Evolutionary conservation across 2,113 vertebrate genomes (phyloP).

Genomic region (Sceloporus tristichus): DNA sequence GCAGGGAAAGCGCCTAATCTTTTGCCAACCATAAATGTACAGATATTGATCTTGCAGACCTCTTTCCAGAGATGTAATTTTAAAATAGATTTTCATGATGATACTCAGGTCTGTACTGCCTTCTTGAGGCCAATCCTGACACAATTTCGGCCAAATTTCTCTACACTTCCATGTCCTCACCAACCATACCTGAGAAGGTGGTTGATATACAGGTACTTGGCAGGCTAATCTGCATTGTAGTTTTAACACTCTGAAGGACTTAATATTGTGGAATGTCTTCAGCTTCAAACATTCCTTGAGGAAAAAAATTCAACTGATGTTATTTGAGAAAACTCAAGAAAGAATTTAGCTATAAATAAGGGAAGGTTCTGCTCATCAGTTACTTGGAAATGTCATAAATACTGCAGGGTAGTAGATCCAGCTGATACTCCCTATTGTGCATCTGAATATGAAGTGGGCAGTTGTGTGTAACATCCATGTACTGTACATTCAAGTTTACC

Average conservation of each 20-base stretch:
- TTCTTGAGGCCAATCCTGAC: no score
- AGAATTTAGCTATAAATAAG: constrained; percentile 10
- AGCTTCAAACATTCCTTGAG: constrained; percentile 31
- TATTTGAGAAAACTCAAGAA: constrained; percentile 46
- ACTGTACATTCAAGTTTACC: no score
- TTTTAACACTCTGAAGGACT: constrained; percentile 25
- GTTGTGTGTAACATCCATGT: no score
- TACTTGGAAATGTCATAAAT: neutral
- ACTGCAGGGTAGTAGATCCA: no score
- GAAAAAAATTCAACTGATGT: constrained; percentile 29
- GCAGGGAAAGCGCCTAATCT: neutral
- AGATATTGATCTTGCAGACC: no score
- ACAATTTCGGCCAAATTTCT: no score
- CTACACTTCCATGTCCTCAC: neutral
- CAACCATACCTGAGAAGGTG: neutral
- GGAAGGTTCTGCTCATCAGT: neutral
- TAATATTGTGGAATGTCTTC: neutral
- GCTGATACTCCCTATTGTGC: no score
- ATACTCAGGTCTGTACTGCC: no score
- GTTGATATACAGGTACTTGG: neutral
- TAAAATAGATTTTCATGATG: no score
- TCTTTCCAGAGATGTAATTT: no score
- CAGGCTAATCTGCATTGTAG: neutral
- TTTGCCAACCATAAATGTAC: no score
- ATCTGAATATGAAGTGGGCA: no score